Conservation (phyloP, 2,113 vertebrate species). For the Cyprinodon variegatus region DNA sequence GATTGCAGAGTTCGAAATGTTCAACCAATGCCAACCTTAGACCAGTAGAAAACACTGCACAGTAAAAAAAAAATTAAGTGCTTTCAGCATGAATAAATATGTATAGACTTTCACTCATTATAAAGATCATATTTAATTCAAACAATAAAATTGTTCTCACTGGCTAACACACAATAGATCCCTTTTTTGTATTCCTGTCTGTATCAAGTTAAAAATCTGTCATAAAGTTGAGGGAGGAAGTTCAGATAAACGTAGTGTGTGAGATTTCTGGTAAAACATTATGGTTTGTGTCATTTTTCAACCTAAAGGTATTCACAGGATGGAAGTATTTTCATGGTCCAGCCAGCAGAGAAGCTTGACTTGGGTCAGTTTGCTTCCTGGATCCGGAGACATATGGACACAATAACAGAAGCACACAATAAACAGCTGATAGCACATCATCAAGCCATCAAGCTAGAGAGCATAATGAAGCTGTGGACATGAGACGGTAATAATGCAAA, state of each 20-base stretch:
- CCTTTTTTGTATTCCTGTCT: conserved; percentile 11
- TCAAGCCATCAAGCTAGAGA: conserved; percentile 33
- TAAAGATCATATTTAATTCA: not conserved
- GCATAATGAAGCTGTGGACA: conserved; percentile 24
- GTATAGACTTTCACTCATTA: not conserved
- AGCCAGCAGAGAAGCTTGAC: conserved; percentile 43
- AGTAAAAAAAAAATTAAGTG: not conserved
- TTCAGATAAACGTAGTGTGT: conserved; percentile 40
- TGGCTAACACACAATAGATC: not conserved
- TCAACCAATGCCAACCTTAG: not conserved
- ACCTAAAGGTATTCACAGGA: conserved; percentile 44
- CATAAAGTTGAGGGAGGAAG: conserved; percentile 23
- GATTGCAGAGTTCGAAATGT: too few species aligned
- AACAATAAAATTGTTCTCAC: not conserved
- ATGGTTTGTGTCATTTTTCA: conserved; percentile 38
- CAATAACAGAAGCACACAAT: conserved; percentile 55
- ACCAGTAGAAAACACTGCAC: not conserved
- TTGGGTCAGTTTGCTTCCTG: conserved; percentile 40
- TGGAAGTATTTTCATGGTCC: conserved; percentile 43
- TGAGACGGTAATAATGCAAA: conserved; percentile 30
- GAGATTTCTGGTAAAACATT: conserved; percentile 28
- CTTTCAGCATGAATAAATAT: not conserved
- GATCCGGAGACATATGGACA: conserved; percentile 49
- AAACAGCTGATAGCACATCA: conserved; percentile 53
- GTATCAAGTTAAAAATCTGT: conserved; percentile 17